Base-by-base conservation (phyloP, 2,113 vertebrate genomes). In the Sorex fumeus region DNA sequence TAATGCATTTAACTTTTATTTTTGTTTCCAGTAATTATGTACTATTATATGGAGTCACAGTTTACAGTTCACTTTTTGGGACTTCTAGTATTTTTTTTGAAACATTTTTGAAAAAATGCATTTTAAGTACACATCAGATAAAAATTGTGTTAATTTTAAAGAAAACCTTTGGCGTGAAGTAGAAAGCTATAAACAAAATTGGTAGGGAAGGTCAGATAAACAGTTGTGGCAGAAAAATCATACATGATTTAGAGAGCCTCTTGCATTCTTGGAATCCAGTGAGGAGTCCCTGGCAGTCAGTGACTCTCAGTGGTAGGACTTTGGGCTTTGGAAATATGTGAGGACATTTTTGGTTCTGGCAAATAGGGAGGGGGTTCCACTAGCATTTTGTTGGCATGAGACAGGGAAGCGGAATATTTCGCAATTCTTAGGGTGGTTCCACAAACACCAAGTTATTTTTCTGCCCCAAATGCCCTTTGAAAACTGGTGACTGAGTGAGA, bases 11-110 rank as follows among this genome's bases (percentile, higher is more conserved):
- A 80, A 71, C 30, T 83, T 91, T 88, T 91, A 67, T 92, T 95
- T 96, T 91, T 89, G 36, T 53, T 23, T 67, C 57, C 60, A 74
- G 66, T 93, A 95, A 91, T 95, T 94, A 74, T 34, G 32, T 92
- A 77, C 18, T 64, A 53, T 76, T 84, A 8, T 93, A 64, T 91
- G 12, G 83, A 83, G 72, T 80, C 64, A 91, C 25, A 88, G 57
- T 60, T 60, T 6, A 23, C 60, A 91, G 27, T 92, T 79, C 76
- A 71, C 21, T 32, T 80, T 93, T 91, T 87, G 74, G 8, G 81
- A n/a, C 21, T 74, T 72, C 62, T n/a, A 43, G 74, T 40, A 71
- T 15, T 12, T 34, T 71, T 71, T 57, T 84, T 36, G 36, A 60
- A 79, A 87, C 53, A 6, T 72, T 34, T 87, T 72, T 95, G 62